phyloP scores from a whole-genome alignment of 2,888 invertebrate species.

The Apomyelois bistriatella region DNA sequence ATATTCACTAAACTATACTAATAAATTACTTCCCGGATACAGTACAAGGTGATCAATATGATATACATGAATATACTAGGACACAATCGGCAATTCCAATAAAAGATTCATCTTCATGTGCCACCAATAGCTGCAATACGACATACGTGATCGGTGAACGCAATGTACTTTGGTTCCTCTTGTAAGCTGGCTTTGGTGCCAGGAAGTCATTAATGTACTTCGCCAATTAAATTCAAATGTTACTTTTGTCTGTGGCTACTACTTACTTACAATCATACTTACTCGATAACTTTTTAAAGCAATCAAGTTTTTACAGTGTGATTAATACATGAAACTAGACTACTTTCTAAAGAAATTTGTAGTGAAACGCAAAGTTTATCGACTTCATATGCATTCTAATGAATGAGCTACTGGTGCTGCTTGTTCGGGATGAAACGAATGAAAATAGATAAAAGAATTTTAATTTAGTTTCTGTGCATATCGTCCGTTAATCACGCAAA shows the following conservation, averaged over 20 bases:
- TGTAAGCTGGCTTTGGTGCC: slow-evolving; percentile 29
- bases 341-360: no score
- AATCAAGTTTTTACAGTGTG: no score
- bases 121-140: background rate
- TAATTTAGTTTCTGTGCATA: no score
- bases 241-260: slow-evolving; percentile 21
- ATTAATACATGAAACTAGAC: no score
- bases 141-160: slow-evolving; percentile 6
- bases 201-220: slow-evolving; percentile 44
- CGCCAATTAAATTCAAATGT: slow-evolving; percentile 32
- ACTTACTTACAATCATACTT: background rate
- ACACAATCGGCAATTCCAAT: slow-evolving; percentile 12
- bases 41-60: background rate
- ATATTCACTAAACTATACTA: no score
- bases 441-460: no score
- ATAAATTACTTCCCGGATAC: background rate
- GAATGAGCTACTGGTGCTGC: no score
- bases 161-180: slow-evolving; percentile 20
- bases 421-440: no score
- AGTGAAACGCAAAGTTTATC: no score
- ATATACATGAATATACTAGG: background rate
- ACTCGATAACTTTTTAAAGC: no score
- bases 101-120: slow-evolving; percentile 17
- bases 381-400: no score
- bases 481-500: no score